A percentile compares a stretch with the other conserved stretches of the same genome.
These are phyloP conservation scores for Blastomussa wellsi DNA, from an alignment of 92 coral and sea anemone genomes.

Conservation along the genomic window DNA sequence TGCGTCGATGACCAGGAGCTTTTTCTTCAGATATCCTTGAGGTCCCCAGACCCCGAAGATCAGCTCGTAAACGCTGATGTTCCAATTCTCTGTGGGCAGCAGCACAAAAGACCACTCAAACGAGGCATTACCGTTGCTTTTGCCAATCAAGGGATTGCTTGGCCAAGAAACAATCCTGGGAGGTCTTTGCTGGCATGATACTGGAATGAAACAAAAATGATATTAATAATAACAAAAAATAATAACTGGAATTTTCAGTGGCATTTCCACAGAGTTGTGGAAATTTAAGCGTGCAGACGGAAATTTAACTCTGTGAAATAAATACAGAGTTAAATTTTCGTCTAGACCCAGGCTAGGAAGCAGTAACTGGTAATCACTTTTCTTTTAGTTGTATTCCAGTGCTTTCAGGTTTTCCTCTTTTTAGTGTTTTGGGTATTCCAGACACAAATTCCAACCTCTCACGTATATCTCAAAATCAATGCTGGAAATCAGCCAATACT, in stretches of 20 bases:
- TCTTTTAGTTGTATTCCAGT: background rate
- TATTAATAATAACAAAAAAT: too few relatives aligned
- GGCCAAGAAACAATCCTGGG: slow-evolving; percentile 7
- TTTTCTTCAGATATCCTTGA: slow-evolving; percentile 4
- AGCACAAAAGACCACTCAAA: slow-evolving; percentile 2
- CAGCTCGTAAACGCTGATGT: slow-evolving; percentile 3
- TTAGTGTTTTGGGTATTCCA: background rate
- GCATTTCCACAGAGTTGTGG: too few relatives aligned
- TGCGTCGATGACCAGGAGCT: slow-evolving; percentile 20
- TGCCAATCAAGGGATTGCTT: slow-evolving; percentile 16
- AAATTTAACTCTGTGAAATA: too few relatives aligned
- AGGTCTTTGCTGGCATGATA: background rate
- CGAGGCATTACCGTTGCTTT: background rate
- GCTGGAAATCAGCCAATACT: background rate
- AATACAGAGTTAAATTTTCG: too few relatives aligned
- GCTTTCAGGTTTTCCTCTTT: background rate
- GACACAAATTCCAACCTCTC: background rate
- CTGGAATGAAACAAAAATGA: background rate
- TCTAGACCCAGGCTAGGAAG: too few relatives aligned
- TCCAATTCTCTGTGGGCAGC: slow-evolving; percentile 26
- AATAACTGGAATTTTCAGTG: too few relatives aligned
- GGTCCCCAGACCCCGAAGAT: slow-evolving; percentile 11
- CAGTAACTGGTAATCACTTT: background rate
- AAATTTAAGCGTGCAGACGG: too few relatives aligned
- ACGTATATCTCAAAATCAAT: too few relatives aligned